Evolutionary conservation across 2,797 vertebrate genomes (phyloP).

Genomic region (Varecia variegata): DNA sequence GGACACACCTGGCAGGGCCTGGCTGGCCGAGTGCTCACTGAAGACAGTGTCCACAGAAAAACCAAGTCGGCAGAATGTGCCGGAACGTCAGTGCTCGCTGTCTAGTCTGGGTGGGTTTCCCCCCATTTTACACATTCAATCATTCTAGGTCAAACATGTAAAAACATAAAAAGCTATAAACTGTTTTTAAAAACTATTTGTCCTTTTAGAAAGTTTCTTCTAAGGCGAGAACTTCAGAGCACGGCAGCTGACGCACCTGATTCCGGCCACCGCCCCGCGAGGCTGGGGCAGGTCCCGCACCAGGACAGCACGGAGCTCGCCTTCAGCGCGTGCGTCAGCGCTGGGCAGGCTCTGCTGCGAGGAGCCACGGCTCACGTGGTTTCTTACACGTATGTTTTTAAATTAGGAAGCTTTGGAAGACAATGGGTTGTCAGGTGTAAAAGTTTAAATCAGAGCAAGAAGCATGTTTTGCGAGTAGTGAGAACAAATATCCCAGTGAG

Average conservation of each 20-base stretch:
- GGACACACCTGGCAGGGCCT: neutral
- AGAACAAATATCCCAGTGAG: fast-evolving
- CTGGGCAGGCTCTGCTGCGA: neutral
- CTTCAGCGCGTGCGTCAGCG: fast-evolving
- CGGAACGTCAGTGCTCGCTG: fast-evolving
- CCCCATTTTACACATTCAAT: neutral
- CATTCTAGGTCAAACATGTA: neutral
- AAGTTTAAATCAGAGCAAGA: too few species aligned
- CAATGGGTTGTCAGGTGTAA: too few species aligned
- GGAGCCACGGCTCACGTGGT: fast-evolving
- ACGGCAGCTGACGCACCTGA: neutral
- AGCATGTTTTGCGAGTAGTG: fast-evolving
- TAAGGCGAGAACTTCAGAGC: neutral
- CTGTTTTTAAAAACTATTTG: too few species aligned
- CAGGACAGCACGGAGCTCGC: too few species aligned
- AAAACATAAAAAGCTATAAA: neutral
- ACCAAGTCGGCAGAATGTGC: fast-evolving
- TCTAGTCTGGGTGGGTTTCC: neutral
- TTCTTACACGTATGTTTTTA: fast-evolving
- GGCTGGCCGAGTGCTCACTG: neutral
- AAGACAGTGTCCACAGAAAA: neutral
- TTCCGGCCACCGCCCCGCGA: neutral
- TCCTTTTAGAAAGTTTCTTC: neutral
- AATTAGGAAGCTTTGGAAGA: neutral
- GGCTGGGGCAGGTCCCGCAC: neutral